A percentile compares a stretch with the other conserved stretches of the same genome.
These are phyloP conservation scores for Ondatra zibethicus DNA, from an alignment of 2,113 vertebrate species.

Conservation along the genomic window DNA sequence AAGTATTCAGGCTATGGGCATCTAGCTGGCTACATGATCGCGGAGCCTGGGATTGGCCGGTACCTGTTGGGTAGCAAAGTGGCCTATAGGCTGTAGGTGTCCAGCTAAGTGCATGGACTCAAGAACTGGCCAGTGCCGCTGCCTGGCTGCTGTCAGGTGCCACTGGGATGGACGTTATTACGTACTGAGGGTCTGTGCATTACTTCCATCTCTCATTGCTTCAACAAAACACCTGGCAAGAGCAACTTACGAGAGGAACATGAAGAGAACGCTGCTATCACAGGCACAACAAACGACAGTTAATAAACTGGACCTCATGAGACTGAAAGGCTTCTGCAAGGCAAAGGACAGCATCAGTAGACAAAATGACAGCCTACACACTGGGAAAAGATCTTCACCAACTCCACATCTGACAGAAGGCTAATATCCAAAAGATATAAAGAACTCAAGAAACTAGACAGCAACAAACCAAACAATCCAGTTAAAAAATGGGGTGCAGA, in stretches of 20 bases:
- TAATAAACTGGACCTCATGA: neutral
- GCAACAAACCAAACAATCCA: neutral
- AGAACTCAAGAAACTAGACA: neutral
- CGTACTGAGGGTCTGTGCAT: neutral
- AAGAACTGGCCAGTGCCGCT: too few species aligned
- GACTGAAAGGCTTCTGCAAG: neutral
- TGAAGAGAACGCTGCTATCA: neutral
- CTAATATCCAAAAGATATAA: neutral
- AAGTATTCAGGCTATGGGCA: neutral
- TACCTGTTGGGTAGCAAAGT: too few species aligned
- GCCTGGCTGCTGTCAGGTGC: neutral
- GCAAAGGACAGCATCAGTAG: neutral
- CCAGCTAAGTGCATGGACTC: neutral
- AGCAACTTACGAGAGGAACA: neutral
- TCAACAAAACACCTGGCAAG: neutral
- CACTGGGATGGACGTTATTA: neutral
- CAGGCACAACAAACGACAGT: neutral
- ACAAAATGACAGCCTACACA: neutral
- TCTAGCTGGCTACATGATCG: too few species aligned
- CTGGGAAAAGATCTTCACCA: neutral
- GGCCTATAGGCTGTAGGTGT: neutral
- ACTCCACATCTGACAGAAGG: neutral
- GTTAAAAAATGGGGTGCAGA: neutral
- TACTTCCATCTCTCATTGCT: neutral
- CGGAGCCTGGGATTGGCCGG: neutral